phyloP scores from a whole-genome alignment of 2,797 vertebrate species.

The Phrynocephalus forsythii region DNA sequence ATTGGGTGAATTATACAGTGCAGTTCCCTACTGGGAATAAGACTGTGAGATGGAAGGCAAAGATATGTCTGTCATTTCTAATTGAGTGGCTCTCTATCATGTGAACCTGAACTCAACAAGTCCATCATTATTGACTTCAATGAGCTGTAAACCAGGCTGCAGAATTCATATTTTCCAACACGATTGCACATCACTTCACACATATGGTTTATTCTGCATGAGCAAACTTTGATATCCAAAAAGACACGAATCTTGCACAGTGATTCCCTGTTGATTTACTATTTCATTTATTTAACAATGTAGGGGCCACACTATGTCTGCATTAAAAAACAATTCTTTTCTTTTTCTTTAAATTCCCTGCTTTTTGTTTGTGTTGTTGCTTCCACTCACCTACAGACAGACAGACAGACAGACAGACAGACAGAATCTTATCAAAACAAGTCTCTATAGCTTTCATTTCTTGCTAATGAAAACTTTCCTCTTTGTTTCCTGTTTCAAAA shows the following conservation, averaged over 20 bases:
- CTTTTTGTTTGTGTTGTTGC: background rate
- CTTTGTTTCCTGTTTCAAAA: background rate
- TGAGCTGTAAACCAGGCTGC: slow-evolving; percentile 7
- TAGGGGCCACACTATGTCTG: background rate
- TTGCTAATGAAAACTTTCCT: background rate
- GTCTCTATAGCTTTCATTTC: background rate
- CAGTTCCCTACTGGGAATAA: background rate
- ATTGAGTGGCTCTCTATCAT: slow-evolving; percentile 34
- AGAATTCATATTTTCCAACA: slow-evolving; percentile 1
- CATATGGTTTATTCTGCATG: slow-evolving; percentile 34
- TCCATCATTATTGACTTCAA: slow-evolving; percentile 1
- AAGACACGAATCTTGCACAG: background rate
- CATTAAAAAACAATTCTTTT: background rate
- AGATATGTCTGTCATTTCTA: slow-evolving; percentile 34
- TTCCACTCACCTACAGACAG: background rate
- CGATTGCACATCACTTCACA: slow-evolving; percentile 10
- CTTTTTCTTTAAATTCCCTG: background rate
- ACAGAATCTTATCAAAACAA: background rate
- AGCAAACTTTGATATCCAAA: slow-evolving; percentile 32
- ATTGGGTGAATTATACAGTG: background rate
- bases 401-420: background rate
- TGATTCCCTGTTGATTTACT: slow-evolving; percentile 18
- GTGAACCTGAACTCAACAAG: slow-evolving; percentile 43
- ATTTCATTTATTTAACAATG: slow-evolving; percentile 36
- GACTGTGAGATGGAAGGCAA: background rate